Evolutionary conservation across 53 echinoderm and acorn worm genomes (phyloP).

Genomic region (Zoroaster sp.): DNA sequence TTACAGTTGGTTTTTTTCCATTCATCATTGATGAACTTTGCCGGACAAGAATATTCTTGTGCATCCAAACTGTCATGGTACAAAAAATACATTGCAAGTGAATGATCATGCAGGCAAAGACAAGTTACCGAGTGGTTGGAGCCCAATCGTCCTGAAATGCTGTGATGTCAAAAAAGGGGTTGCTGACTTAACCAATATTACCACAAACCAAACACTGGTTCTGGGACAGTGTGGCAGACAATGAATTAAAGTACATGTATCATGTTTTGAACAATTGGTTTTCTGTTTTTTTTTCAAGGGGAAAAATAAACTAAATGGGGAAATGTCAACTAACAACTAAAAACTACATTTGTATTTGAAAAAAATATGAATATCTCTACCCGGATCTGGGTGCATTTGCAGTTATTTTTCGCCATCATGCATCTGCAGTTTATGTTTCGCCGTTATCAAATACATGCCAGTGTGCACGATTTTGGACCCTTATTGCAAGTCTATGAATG

Average conservation of each 20-base stretch:
- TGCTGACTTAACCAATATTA: too few relatives aligned
- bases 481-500: background rate
- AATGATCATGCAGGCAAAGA: background rate
- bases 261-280: background rate
- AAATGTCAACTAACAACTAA: too few relatives aligned
- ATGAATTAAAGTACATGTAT: too few relatives aligned
- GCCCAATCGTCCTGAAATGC: background rate
- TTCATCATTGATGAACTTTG: constrained; percentile 61
- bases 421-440: background rate
- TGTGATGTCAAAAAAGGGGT: too few relatives aligned
- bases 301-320: too few relatives aligned
- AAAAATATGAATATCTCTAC: background rate
- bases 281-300: too few relatives aligned
- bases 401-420: too few relatives aligned
- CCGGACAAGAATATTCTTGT: constrained; percentile 29
- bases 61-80: constrained; percentile 13
- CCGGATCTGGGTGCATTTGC: background rate
- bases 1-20: constrained; percentile 38
- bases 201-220: too few relatives aligned
- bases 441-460: background rate
- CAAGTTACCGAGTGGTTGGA: background rate
- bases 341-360: too few relatives aligned
- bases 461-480: background rate
- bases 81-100: background rate
- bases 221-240: too few relatives aligned